Base-by-base conservation (phyloP, 1,140 invertebrate species). In the Euschistus heros region DNA sequence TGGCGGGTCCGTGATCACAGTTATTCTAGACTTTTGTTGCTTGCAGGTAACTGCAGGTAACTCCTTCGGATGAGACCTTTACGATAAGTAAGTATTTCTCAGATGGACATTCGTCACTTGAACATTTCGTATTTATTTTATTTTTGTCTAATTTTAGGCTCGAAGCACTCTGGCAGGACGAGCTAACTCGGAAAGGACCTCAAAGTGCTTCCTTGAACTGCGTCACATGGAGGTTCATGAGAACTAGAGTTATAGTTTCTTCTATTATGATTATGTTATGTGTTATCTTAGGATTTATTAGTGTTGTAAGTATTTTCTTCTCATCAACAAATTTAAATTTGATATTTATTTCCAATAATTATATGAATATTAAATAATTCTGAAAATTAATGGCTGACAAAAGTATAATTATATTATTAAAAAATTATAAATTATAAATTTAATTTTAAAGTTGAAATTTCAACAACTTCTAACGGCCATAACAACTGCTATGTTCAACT, bases 201-300 rank as follows among this genome's bases (percentile, higher is more conserved):
- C 65, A 74, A 46, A 69, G 69, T 27, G 80, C 80, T 30, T 82
- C 81, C 2, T 76, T 86, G 67, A 72, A 75, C 5, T 69, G 72
- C 50, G 80, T 78, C 5, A 74, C 81, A 2, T 81, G 80, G 76
- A 73, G 73, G 66, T 86, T 85, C 69, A 77, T 80, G 20, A 73
- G 77, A 60, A 82, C 79, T 20, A 75, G 84, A 52, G 69, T 84
- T 42, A 71, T 81, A 8, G 60, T 82, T 52, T 75, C 80, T 8
- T 77, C 76, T 22, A 59, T 81, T 44, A 72, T 84, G 33, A 80
- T 83, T 64, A 68, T 78, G 5, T 69, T 79, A 4, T 79, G 79
- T 52, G 70, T 85, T 14, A 71, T 79, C 17, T 74, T 83, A 65
- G 82, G 82, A 62, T 86, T 87, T 72, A 70, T 85, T 62, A 80